A percentile compares a stretch with the other conserved stretches of the same genome.
Conservation (phyloP, 2,888 invertebrate species). For the Coenonympha arcania region DNA sequence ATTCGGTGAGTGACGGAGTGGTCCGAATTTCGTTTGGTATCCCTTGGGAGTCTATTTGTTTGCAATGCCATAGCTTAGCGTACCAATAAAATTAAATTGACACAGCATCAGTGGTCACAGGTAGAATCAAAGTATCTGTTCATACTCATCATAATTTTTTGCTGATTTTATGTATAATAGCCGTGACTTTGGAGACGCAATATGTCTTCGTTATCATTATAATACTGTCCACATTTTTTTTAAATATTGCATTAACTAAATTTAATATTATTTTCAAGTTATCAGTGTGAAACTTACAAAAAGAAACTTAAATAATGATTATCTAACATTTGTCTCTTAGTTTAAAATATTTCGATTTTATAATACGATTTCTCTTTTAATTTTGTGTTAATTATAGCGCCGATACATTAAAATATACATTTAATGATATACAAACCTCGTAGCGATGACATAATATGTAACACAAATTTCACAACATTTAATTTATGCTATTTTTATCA, state of each 20-base stretch:
- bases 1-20: slow-evolving; percentile 79
- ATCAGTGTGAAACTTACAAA: too few relatives aligned
- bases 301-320: too few relatives aligned
- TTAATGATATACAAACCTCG: background rate
- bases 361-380: slow-evolving; percentile 3
- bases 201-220: background rate
- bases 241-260: too few relatives aligned
- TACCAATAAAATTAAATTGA: background rate
- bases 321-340: too few relatives aligned
- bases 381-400: background rate
- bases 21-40: slow-evolving; percentile 22
- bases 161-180: background rate
- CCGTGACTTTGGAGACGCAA: background rate
- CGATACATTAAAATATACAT: background rate
- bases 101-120: too few relatives aligned
- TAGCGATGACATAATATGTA: too few relatives aligned
- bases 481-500: background rate
- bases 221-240: background rate
- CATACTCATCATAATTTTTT: too few relatives aligned
- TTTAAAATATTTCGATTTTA: too few relatives aligned
- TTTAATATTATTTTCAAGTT: too few relatives aligned
- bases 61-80: slow-evolving; percentile 11
- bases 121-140: too few relatives aligned
- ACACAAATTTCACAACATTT: background rate
- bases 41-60: slow-evolving; percentile 22